phyloP scores from a whole-genome alignment of 2,797 vertebrate genomes.

The Anguilla marmorata region DNA sequence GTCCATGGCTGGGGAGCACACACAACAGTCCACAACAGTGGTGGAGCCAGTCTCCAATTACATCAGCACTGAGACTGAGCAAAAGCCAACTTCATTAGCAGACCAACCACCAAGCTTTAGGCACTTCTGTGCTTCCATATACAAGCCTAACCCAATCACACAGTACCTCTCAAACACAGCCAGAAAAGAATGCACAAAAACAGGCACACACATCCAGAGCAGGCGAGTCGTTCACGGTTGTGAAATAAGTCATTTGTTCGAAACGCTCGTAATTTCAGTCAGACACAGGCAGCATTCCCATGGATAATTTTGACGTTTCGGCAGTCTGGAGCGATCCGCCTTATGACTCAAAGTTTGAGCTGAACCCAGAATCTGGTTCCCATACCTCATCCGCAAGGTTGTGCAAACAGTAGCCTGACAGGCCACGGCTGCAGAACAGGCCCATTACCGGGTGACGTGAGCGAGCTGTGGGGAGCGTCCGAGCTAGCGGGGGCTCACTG shows the following conservation, averaged over 20 bases:
- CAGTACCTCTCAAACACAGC: not conserved
- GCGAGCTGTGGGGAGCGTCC: not conserved
- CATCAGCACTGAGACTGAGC: not conserved
- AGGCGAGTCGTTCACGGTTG: not conserved
- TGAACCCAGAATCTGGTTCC: conserved; percentile 15
- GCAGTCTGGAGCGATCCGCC: not conserved
- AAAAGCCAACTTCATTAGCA: not conserved
- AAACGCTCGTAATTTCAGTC: not conserved
- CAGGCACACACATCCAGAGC: not conserved
- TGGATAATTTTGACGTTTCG: not conserved
- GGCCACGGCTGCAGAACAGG: not conserved
- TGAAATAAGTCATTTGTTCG: not conserved
- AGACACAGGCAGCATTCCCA: not conserved
- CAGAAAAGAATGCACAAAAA: not conserved
- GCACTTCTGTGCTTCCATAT: not conserved
- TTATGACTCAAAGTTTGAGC: conserved; percentile 20
- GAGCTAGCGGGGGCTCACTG: not conserved
- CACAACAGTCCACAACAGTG: not conserved
- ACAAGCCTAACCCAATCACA: not conserved
- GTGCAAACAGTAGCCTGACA: conserved; percentile 21
- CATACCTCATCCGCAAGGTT: not conserved
- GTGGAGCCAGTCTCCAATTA: not conserved
- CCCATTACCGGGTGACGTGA: not conserved
- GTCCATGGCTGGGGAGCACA: not conserved
- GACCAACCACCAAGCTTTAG: not conserved